Evolutionary conservation across 2,888 invertebrate genomes (phyloP).

Genomic region (Timema cristinae): DNA sequence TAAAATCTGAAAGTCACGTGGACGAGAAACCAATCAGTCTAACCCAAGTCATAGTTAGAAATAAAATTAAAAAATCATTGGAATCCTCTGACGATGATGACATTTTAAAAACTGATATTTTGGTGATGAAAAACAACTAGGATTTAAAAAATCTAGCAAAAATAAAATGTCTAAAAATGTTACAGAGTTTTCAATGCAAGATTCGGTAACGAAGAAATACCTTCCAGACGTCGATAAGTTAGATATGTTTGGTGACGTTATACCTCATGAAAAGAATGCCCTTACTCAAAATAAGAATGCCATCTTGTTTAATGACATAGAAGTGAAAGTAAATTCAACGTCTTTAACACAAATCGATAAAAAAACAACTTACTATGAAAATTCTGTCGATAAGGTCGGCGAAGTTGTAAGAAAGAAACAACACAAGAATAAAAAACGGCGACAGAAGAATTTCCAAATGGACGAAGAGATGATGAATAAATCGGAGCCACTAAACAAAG

Average conservation of each 20-base stretch:
- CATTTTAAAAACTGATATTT: too few species aligned
- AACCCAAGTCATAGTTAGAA: constrained; percentile 20
- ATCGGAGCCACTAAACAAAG: background rate
- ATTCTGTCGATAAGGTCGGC: constrained; percentile 27
- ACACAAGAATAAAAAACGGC: constrained; percentile 81
- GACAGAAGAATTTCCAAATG: constrained; percentile 63
- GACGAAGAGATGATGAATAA: constrained; percentile 47
- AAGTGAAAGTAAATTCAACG: constrained; percentile 44
- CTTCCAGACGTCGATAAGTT: constrained; percentile 21
- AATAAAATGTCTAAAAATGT: constrained; percentile 19
- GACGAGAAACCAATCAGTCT: constrained; percentile 23
- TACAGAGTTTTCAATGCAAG: constrained; percentile 21
- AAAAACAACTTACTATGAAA: constrained; percentile 23
- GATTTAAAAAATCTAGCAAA: constrained; percentile 25
- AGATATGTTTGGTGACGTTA: constrained; percentile 24
- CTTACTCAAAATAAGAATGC: constrained; percentile 39
- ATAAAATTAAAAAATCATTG: constrained; percentile 22
- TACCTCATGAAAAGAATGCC: constrained; percentile 23
- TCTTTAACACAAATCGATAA: constrained; percentile 36
- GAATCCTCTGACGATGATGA: constrained; percentile 28
- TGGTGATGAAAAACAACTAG: constrained; percentile 37
- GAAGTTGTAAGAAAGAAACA: constrained; percentile 57
- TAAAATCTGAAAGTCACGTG: constrained; percentile 22
- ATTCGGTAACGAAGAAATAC: constrained; percentile 19
- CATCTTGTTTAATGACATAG: constrained; percentile 46